Evolutionary conservation across 2,888 invertebrate genomes (phyloP).

Genomic region (Punctoribates punctum): DNA sequence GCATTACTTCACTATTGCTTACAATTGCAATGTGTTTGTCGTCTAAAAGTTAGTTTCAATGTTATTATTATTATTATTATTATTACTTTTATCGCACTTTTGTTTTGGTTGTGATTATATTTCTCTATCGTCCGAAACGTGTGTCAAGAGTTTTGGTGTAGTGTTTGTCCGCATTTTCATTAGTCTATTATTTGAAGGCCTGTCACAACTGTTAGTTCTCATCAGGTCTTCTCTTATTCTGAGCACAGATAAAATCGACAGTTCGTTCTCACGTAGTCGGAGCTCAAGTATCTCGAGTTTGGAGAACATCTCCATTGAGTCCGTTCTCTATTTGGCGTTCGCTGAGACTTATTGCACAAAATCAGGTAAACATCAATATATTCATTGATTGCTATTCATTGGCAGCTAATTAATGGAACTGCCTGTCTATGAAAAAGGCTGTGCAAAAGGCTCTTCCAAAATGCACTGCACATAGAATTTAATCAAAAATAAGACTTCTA

Average conservation of each 20-base stretch:
- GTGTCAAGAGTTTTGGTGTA: constrained; percentile 6
- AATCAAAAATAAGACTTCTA: too few relatives aligned
- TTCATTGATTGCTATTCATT: not conserved
- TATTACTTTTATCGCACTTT: not conserved
- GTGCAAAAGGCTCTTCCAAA: too few relatives aligned
- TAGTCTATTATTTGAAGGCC: not conserved
- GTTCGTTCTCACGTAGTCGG: constrained; percentile 90
- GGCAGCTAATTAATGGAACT: not conserved
- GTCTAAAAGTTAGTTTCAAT: too few relatives aligned
- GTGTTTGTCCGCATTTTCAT: constrained; percentile 11
- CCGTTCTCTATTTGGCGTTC: constrained; percentile 91
- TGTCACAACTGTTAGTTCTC: constrained; percentile 17
- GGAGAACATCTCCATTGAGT: constrained; percentile 89
- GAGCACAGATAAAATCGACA: constrained; percentile 63
- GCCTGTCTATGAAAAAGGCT: not conserved
- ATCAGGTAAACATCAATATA: constrained; percentile 65
- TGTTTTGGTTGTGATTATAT: constrained; percentile 8
- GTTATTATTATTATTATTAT: too few relatives aligned
- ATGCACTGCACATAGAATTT: too few relatives aligned
- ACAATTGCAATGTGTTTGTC: too few relatives aligned
- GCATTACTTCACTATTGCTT: too few relatives aligned
- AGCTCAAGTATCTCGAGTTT: constrained; percentile 97
- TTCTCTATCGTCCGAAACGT: not conserved
- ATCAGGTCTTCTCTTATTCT: not conserved
- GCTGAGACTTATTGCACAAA: constrained; percentile 92